These are phyloP conservation scores for Aurelia sp. DNA, from an alignment of 30 jellyfish, hydroid and myxozoan species.

Conservation along the genomic window DNA sequence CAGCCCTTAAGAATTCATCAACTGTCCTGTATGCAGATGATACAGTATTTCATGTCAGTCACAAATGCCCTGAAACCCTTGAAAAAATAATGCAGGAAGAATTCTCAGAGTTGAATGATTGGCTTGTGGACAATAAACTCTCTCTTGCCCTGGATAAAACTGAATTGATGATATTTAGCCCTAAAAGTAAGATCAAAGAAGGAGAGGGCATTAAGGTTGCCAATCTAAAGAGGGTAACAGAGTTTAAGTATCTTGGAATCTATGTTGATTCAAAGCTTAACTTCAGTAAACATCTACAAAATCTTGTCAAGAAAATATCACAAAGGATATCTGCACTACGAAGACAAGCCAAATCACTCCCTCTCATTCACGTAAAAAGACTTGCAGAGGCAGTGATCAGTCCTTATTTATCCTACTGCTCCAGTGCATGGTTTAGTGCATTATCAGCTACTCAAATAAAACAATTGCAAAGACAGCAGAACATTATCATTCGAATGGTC, in stretches of 20 bases:
- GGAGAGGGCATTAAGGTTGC: constrained; percentile 65
- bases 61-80: constrained; percentile 62
- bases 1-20: constrained; percentile 25
- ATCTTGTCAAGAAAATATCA: constrained; percentile 53
- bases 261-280: constrained; percentile 33
- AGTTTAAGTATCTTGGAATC: constrained; percentile 57
- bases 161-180: constrained; percentile 51
- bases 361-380: constrained; percentile 64
- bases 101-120: constrained; percentile 34
- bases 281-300: constrained; percentile 58
- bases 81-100: constrained; percentile 44
- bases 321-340: constrained; percentile 51
- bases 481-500: constrained; percentile 43
- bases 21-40: constrained; percentile 56
- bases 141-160: constrained; percentile 61
- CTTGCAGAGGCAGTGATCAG: constrained; percentile 75
- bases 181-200: constrained; percentile 59
- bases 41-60: constrained; percentile 52
- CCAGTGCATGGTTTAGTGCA: constrained; percentile 70
- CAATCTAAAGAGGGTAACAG: constrained; percentile 62
- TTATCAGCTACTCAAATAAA: constrained; percentile 56
- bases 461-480: constrained; percentile 62
- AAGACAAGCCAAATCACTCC: constrained; percentile 68
- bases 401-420: constrained; percentile 60
- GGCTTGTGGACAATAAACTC: constrained; percentile 65